Conservation (phyloP, 1,140 invertebrate genomes). For the Penaeus vannamei region DNA sequence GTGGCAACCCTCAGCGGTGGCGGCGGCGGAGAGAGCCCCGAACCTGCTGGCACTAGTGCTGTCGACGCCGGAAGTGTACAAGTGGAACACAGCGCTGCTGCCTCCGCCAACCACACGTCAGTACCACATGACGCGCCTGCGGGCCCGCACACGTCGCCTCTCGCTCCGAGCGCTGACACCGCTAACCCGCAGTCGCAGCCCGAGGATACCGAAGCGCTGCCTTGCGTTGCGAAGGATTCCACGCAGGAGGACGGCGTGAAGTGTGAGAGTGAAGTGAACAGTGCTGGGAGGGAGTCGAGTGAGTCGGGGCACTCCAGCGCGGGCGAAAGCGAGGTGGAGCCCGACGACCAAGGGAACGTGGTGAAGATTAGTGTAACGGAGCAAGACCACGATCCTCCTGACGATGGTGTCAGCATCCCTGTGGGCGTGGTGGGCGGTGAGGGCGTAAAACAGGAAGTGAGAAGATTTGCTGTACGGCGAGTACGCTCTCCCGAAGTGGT, state of each 20-base stretch:
- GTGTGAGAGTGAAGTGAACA: constrained; percentile 42
- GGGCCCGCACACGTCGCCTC: constrained; percentile 54
- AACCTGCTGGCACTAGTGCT: constrained; percentile 38
- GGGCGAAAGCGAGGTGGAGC: constrained; percentile 63
- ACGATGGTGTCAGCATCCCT: constrained; percentile 76
- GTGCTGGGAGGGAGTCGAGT: constrained; percentile 44
- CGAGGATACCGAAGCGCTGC: too few species aligned
- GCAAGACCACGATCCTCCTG: constrained; percentile 5
- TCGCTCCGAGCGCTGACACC: background rate
- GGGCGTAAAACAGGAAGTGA: constrained; percentile 42
- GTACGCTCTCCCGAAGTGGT: constrained; percentile 57
- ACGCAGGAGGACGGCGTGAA: background rate
- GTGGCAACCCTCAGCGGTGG: background rate
- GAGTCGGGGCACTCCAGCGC: constrained; percentile 65
- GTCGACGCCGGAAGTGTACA: constrained; percentile 61
- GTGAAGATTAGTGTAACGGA: constrained; percentile 63
- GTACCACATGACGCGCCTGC: constrained; percentile 47
- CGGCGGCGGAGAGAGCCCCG: constrained; percentile 30
- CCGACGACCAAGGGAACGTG: constrained; percentile 56
- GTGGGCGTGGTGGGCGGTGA: constrained; percentile 77
- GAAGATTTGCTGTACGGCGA: constrained; percentile 48
- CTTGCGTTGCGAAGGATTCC: background rate
- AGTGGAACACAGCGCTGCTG: constrained; percentile 62
- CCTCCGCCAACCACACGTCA: constrained; percentile 50
- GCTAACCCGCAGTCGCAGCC: background rate